These are phyloP conservation scores for Ennomos quercinarius DNA, from an alignment of 2,888 invertebrate genomes.

Conservation along the genomic window DNA sequence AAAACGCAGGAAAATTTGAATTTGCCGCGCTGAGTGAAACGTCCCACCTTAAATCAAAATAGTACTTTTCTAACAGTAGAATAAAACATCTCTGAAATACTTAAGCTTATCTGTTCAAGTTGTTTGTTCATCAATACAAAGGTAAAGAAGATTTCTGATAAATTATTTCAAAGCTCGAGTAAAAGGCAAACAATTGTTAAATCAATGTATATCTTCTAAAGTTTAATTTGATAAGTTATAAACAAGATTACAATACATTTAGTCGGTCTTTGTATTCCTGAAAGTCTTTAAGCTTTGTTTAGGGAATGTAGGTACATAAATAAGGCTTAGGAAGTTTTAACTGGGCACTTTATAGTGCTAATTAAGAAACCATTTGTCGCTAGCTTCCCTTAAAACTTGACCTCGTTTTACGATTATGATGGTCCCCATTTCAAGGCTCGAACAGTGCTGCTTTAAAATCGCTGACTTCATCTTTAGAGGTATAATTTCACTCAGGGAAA, in stretches of 20 bases:
- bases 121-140: too few relatives aligned
- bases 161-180: slow-evolving; percentile 7
- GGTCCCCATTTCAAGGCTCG: slow-evolving; percentile 13
- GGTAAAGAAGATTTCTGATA: too few relatives aligned
- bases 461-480: slow-evolving; percentile 11
- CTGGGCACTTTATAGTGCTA: slow-evolving; percentile 22
- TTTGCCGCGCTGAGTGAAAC: too few relatives aligned
- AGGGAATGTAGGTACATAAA: slow-evolving; percentile 19
- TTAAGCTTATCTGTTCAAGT: too few relatives aligned
- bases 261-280: slow-evolving; percentile 11
- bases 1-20: too few relatives aligned
- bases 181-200: slow-evolving; percentile 17
- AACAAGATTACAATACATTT: slow-evolving; percentile 20
- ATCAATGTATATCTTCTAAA: slow-evolving; percentile 22
- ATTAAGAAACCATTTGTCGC: slow-evolving; percentile 32
- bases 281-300: slow-evolving; percentile 8
- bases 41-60: too few relatives aligned
- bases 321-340: slow-evolving; percentile 19
- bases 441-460: slow-evolving; percentile 13
- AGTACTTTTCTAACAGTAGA: too few relatives aligned
- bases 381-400: slow-evolving; percentile 20
- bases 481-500: not conserved
- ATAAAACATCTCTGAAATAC: too few relatives aligned
- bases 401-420: slow-evolving; percentile 36
- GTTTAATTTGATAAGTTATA: slow-evolving; percentile 20